Evolutionary conservation across 2,797 vertebrate species (phyloP).

Genomic region (Simalia tracyae): DNA sequence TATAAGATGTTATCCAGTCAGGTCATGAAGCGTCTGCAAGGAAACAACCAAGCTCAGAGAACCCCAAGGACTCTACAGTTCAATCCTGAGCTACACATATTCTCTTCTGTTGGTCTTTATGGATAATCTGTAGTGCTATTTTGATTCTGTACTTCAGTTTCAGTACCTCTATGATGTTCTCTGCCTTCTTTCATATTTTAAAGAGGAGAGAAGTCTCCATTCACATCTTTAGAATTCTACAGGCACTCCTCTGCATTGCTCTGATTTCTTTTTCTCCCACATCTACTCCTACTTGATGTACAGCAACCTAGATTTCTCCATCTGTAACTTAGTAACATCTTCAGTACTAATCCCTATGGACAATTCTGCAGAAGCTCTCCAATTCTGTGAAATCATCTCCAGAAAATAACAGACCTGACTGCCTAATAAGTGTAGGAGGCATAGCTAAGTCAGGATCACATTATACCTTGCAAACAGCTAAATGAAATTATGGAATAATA

Average conservation of each 20-base stretch:
- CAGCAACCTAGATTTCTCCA: slow-evolving; percentile 3
- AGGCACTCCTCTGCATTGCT: background rate
- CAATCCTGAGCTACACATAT: too few species aligned
- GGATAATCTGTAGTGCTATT: background rate
- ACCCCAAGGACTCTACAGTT: too few species aligned
- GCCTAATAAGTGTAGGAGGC: background rate
- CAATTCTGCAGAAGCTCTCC: background rate
- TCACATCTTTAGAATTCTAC: background rate
- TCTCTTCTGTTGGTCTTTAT: background rate
- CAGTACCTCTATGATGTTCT: background rate
- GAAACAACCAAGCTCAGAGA: too few species aligned
- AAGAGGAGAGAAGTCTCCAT: background rate
- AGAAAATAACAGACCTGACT: background rate
- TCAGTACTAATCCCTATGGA: slow-evolving; percentile 19
- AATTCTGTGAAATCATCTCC: background rate
- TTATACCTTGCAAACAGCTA: background rate
- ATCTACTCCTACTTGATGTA: background rate
- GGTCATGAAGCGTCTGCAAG: too few species aligned
- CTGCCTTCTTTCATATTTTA: background rate
- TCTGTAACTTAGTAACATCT: background rate
- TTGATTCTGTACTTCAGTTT: background rate
- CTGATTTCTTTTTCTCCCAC: background rate
- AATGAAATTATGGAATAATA: background rate
- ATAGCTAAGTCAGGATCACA: background rate
- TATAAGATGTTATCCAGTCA: too few species aligned